Evolutionary conservation across 2,888 invertebrate species (phyloP), one percentile per base, ranked within the genome.

Genomic region (Cosmorhoe ocellata): DNA sequence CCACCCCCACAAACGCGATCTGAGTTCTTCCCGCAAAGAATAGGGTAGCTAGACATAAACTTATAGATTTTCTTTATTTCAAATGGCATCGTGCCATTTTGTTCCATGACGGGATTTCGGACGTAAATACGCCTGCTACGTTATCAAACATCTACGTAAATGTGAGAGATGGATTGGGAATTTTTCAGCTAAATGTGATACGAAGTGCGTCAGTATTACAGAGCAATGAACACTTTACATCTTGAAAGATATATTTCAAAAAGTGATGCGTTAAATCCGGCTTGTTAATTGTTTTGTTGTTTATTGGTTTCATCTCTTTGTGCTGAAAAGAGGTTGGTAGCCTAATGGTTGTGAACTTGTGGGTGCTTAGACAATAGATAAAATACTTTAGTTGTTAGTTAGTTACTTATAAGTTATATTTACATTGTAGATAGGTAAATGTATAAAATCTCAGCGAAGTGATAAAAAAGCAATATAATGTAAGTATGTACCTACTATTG

Each of bases 31-130:
- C 81, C 80, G 13, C 79, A 87, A 70, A 79, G 84, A 74, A 81
- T 73, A 67, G 85, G 88, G 65, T 89, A 88, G 76, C 67, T 70
- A 58, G 60, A 59, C 61, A 52, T 52, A 60, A 18, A 59, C 71
- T 67, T 63, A 68, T 64, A 70, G 53, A 51, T 40, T 68, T 62
- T 66, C 66, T 72, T 71, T 66, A 66, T 74, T 74, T 70, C 61
- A 69, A 74, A 79, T 87, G 88, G 88, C 88, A 87, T 64, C 56
- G 55, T 86, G 89, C 89, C 89, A 89, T 82, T 75, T 75, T 67
- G 74, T 72, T 71, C 70, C 70, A 74, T 73, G 66, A 76, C 78
- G 67, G 83, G 69, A 76, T 81, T 79, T 69, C 71, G 79, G 78
- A 74, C 76, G 72, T 74, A 86, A 83, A 86, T 85, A 85, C 71